Evolutionary conservation across 2,113 vertebrate genomes (phyloP), one percentile per base, ranked within the genome.

Genomic region (Otolemur garnettii): DNA sequence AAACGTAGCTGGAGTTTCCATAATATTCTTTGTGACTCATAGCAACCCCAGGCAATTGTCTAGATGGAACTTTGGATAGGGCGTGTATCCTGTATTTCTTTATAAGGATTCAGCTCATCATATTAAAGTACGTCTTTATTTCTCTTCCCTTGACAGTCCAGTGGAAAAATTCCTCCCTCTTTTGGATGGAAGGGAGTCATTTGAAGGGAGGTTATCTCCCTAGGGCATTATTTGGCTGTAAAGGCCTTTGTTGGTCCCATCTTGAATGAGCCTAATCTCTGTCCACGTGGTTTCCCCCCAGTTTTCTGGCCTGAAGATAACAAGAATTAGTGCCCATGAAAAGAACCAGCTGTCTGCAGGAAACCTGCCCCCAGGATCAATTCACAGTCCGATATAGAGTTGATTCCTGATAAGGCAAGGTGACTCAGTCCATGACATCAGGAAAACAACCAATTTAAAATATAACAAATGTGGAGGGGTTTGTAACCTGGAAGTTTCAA

Each of bases 401-500:
- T 1, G 24, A 6, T 57, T 75, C 57, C 93, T 66, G 92, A 93
- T 78, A 81, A 78, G 55, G 35, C 28, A 87, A 80, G 87, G 71
- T 95, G 94, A 96, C 59, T 93, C 42, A 45, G 57, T 30, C 84
- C 45, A 7, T 42, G 77, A 84, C 77, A 95, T 92, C 93, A 92
- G 94, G 90, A 96, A 92, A 92, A 80, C 50, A 90, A 8, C 77
- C n/a, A n/a, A 69, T 81, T 38, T 68, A 50, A 95, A 90, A 19
- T 12, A 5, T 35, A 92, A 92, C 62, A 77, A 42, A 71, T 95
- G 92, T 71, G 80, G 80, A 94, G 28, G 22, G 42, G 72, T 91
- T 93, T n/a, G 74, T 69, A 86, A 96, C 86, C 93, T 95, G 96
- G 50, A 95, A 90, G 60, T 95, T 84, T 94, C 57, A 77, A 90